A percentile compares a stretch with the other conserved stretches of the same genome.
Evolutionary conservation across 2,888 invertebrate genomes (phyloP).

Genomic region (Drosophila nigricruria): DNA sequence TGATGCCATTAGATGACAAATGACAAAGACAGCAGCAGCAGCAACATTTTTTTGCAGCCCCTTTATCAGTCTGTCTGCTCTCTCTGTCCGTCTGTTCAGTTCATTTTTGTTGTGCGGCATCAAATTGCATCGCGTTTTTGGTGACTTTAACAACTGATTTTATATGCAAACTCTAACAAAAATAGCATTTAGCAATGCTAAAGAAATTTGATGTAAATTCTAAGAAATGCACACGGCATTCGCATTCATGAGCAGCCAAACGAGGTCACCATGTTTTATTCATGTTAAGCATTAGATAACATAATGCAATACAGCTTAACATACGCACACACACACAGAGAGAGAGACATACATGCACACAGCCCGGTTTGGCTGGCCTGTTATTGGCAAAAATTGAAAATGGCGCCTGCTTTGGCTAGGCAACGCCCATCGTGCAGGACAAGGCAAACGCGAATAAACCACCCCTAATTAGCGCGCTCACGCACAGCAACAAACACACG

Average conservation of each 20-base stretch:
- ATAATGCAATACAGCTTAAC: constrained; percentile 7
- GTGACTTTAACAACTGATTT: constrained; percentile 58
- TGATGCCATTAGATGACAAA: constrained; percentile 80
- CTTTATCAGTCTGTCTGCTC: constrained; percentile 29
- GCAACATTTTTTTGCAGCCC: constrained; percentile 49
- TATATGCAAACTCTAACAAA: constrained; percentile 50
- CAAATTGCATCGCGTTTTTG: constrained; percentile 65
- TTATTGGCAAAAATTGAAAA: constrained; percentile 63
- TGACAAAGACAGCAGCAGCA: constrained; percentile 36
- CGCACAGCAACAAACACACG: constrained; percentile 8
- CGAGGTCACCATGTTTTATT: constrained; percentile 62
- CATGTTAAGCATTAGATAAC: constrained; percentile 45
- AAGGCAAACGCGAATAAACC: constrained; percentile 64
- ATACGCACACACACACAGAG: not conserved
- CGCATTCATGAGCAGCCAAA: constrained; percentile 61
- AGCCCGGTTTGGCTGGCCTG: constrained; percentile 15
- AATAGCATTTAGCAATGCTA: constrained; percentile 64
- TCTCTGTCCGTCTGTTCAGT: constrained; percentile 12
- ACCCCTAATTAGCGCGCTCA: constrained; percentile 71
- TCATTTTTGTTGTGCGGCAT: constrained; percentile 33
- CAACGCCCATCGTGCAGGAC: constrained; percentile 61
- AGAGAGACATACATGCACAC: not conserved
- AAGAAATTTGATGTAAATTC: constrained; percentile 74
- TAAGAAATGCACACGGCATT: constrained; percentile 64
- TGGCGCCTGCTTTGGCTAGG: constrained; percentile 65